These are phyloP conservation scores for Clivina fossor DNA, from an alignment of 2,888 invertebrate genomes.

Conservation along the genomic window DNA sequence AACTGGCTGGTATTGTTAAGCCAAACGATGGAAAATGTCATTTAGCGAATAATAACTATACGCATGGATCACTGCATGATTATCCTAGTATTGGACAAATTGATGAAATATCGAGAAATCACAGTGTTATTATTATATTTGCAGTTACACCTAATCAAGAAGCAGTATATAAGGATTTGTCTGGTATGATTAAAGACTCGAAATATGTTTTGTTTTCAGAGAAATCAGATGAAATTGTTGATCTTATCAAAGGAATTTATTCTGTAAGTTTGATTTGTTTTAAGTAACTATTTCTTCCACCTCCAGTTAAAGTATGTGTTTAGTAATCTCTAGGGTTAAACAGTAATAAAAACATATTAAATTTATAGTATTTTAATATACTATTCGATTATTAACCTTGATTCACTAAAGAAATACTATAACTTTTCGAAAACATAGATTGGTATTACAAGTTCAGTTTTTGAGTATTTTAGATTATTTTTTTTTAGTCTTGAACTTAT, in stretches of 20 bases:
- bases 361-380: too few species aligned
- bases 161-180: constrained; percentile 58
- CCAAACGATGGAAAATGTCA: constrained; percentile 76
- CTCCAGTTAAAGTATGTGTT: too few species aligned
- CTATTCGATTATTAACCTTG: too few species aligned
- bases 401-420: too few species aligned
- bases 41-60: constrained; percentile 59
- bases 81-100: constrained; percentile 78
- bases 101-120: constrained; percentile 62
- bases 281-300: constrained; percentile 51
- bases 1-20: constrained; percentile 65
- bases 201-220: constrained; percentile 63
- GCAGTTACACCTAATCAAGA: constrained; percentile 59
- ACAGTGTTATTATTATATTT: constrained; percentile 77
- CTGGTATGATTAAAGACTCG: constrained; percentile 66
- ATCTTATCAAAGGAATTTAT: constrained; percentile 70
- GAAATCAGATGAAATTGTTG: constrained; percentile 67
- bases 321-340: too few species aligned
- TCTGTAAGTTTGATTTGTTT: constrained; percentile 58
- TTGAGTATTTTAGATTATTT: too few species aligned
- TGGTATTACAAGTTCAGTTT: too few species aligned
- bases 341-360: too few species aligned
- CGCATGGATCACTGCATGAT: constrained; percentile 63
- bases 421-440: too few species aligned
- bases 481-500: too few species aligned